Base-by-base conservation (phyloP, 2,888 invertebrate species). In the Lymantria monacha region DNA sequence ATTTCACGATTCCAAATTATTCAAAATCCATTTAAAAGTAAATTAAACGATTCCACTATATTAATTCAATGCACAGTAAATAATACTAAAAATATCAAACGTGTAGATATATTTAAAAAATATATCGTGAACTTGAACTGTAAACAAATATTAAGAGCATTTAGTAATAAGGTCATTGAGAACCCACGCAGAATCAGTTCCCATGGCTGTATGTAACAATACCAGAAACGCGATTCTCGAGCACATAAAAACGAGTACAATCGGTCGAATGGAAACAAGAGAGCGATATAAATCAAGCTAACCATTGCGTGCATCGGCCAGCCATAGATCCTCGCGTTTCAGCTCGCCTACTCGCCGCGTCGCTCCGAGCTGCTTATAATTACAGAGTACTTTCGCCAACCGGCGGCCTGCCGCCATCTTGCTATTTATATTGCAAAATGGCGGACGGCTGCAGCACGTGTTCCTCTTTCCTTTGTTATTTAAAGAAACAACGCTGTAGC, bases 361-460 rank as follows among this genome's bases (percentile, higher is more conserved):
- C 71, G 57, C 74, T 70, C 68, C 71, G 57, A 72, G 70, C 79
- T 77, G 80, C 78, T 83, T 84, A 87, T 90, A 89, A 90, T 89
- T 89, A 87, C 87, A 70, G 70, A 87, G 82, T 85, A 90, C 90
- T 91, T 91, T 91, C 89, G 87, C 90, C 89, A 83, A 79, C 84
- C 78, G 76, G 77, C 82, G 74, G 80, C 74, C 69, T 76, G 78
- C 76, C 87, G 88, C 90, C 91, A 90, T 91, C 83, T 90, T 89
- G 87, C 86, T 85, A 87, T 88, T 88, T 87, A 87, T 85, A 85
- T 80, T 81, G 84, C 89, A 88, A 90, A 87, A 90, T 89, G 89
- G 90, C 88, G 80, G 86, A 78, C 81, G 63, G 60, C 68, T 71
- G 69, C 79, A 82, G 76, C 83, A 85, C 84, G 83, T 85, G 87